Evolutionary conservation across 2,888 invertebrate genomes (phyloP).

Genomic region (Ligdia adustata): DNA sequence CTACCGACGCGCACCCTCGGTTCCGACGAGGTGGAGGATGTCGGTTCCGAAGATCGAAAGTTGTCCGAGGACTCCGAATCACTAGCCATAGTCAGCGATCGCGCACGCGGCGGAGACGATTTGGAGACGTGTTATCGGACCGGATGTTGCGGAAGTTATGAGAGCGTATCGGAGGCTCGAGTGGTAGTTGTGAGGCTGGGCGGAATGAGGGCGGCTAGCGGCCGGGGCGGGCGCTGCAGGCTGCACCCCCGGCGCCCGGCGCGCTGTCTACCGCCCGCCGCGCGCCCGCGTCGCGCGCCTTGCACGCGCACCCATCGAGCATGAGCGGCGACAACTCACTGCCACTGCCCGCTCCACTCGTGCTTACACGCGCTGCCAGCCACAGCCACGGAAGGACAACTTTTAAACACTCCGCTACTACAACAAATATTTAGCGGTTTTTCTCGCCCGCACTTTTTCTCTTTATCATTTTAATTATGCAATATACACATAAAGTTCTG

Average conservation of each 20-base stretch:
- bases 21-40: not conserved
- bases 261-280: conserved; percentile 56
- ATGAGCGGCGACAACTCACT: conserved; percentile 20
- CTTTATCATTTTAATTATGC: no score
- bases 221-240: conserved; percentile 51
- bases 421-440: no score
- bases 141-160: conserved; percentile 44
- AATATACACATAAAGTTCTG: no score
- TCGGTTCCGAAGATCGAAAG: not conserved
- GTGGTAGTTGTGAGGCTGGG: conserved; percentile 37
- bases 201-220: conserved; percentile 35
- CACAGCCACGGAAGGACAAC: not conserved
- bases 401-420: not conserved
- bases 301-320: conserved; percentile 49
- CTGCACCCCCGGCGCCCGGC: conserved; percentile 52
- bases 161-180: conserved; percentile 43
- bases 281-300: conserved; percentile 43
- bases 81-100: not conserved
- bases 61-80: not conserved
- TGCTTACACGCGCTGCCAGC: no score
- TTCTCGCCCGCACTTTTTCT: no score
- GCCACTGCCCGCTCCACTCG: not conserved
- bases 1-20: not conserved
- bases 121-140: conserved; percentile 23
- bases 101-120: not conserved